A percentile compares a stretch with the other conserved stretches of the same genome.
These are phyloP conservation scores for Epinephelus lanceolatus DNA, from an alignment of 2,113 vertebrate species.

Conservation along the genomic window DNA sequence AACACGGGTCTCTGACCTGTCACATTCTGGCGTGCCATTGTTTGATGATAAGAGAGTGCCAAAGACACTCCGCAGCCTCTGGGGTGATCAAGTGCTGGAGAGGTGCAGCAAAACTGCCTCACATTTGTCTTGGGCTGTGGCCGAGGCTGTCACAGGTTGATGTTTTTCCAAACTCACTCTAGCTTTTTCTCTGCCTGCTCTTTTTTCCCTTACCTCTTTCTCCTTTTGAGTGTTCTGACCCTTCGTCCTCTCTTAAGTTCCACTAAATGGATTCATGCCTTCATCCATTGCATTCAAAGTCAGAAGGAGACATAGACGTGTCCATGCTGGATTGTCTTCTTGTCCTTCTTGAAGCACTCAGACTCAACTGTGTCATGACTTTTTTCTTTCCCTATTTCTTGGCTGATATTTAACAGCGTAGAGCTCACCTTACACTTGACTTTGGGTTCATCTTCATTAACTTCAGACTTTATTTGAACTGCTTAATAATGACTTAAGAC, in stretches of 20 bases:
- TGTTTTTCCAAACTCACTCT: constrained; percentile 4
- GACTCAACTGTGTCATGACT: neutral
- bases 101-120: constrained; percentile 36
- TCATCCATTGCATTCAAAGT: constrained; percentile 4
- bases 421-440: neutral
- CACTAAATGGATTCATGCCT: neutral
- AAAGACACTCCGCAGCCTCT: constrained; percentile 48
- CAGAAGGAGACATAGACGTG: neutral
- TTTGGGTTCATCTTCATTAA: neutral
- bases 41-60: constrained; percentile 64
- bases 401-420: neutral
- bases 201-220: neutral
- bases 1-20: constrained; percentile 56
- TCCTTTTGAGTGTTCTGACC: constrained; percentile 21
- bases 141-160: constrained; percentile 23
- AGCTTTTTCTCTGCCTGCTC: neutral
- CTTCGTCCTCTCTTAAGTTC: constrained; percentile 11
- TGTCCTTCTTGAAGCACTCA: neutral
- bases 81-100: constrained; percentile 35
- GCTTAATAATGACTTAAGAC: neutral
- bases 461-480: neutral
- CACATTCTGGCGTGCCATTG: constrained; percentile 44
- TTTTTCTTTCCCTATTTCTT: neutral
- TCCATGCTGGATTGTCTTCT: neutral
- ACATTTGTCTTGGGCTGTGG: constrained; percentile 33